Conservation (phyloP, 2,888 invertebrate species). For the Cephus pygmeus region DNA sequence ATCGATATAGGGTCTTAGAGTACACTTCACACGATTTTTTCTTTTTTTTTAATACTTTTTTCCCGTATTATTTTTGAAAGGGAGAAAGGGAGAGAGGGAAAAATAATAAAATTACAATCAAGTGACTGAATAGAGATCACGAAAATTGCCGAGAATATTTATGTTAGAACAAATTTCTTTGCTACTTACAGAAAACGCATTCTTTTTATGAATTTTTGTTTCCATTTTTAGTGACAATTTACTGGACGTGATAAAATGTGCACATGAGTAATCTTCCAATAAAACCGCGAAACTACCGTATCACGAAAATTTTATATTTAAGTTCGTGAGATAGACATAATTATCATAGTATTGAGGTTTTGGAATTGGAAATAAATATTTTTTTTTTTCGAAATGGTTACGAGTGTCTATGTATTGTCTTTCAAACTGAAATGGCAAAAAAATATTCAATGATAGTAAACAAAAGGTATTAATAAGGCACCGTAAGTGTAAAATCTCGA, state of each 20-base stretch:
- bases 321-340: background rate
- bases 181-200: background rate
- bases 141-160: background rate
- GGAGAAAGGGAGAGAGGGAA: background rate
- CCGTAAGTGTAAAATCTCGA: background rate
- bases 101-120: background rate
- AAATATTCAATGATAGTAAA: background rate
- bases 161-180: background rate
- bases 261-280: background rate
- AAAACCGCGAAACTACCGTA: background rate
- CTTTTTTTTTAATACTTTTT: background rate
- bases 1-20: constrained; percentile 3
- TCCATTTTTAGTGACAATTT: background rate
- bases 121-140: background rate
- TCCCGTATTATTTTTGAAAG: background rate
- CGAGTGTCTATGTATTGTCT: background rate
- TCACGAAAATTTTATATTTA: background rate
- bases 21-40: background rate
- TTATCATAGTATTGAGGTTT: background rate
- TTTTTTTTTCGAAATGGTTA: background rate
- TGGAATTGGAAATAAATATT: background rate
- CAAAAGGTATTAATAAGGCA: background rate
- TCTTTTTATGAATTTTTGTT: background rate
- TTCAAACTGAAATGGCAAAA: background rate
- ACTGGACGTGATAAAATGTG: background rate